Evolutionary conservation across 1,140 invertebrate species (phyloP).

Genomic region (Trichonephila clavipes): DNA sequence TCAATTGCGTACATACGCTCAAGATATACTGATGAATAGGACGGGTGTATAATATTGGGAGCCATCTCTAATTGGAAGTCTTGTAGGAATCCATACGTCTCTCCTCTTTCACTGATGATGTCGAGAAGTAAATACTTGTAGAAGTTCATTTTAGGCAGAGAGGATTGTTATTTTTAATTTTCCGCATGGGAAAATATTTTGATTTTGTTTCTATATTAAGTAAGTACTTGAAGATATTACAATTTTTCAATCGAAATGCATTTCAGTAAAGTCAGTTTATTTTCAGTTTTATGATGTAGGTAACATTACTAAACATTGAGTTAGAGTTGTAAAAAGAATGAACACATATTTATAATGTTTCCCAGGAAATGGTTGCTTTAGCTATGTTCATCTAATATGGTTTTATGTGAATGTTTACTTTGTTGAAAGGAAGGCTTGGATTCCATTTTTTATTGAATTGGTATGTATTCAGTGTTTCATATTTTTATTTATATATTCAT

Average conservation of each 20-base stretch:
- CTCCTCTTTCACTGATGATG: background rate
- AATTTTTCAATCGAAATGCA: background rate
- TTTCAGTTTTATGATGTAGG: background rate
- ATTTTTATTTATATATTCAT: too few relatives aligned
- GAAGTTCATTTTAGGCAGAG: background rate
- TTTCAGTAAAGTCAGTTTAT: background rate
- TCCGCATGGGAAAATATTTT: background rate
- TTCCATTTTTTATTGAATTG: too few relatives aligned
- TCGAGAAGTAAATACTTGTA: background rate
- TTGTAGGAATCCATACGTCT: background rate
- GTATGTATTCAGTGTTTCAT: too few relatives aligned
- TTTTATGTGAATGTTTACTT: too few relatives aligned
- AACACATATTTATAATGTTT: too few relatives aligned
- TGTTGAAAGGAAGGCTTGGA: too few relatives aligned
- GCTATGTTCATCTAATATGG: too few relatives aligned
- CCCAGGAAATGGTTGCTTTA: too few relatives aligned
- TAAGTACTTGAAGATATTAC: background rate
- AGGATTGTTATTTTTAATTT: background rate
- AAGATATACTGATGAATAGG: constrained; percentile 39
- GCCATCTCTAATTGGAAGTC: background rate
- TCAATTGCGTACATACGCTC: constrained; percentile 57
- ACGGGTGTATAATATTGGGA: background rate
- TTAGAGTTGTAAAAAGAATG: background rate
- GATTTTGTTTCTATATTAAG: background rate
- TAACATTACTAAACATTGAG: background rate